phyloP scores from a whole-genome alignment of 2,888 invertebrate genomes.

The Andrena hattorfiana region DNA sequence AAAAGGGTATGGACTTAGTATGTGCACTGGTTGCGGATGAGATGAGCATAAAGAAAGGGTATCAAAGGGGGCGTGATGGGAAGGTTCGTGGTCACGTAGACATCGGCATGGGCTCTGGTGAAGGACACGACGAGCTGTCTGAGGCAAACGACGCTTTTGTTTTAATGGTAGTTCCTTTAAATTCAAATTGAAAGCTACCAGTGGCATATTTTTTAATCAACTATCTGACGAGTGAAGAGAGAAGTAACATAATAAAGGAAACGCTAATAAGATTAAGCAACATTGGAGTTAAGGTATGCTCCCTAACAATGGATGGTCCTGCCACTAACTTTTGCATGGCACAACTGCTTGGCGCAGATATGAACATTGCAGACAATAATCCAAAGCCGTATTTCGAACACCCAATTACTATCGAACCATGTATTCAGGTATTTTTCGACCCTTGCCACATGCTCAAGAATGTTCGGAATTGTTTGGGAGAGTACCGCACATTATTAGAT shows the following conservation, averaged over 20 bases:
- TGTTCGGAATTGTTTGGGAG: background rate
- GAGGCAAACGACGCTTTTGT: background rate
- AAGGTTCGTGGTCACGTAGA: background rate
- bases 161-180: background rate
- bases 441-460: background rate
- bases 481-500: background rate
- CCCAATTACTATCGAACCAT: background rate
- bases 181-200: background rate
- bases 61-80: background rate
- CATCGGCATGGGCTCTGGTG: background rate
- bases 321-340: background rate
- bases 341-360: background rate
- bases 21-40: background rate
- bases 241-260: background rate
- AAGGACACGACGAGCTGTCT: background rate
- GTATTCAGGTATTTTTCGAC: background rate
- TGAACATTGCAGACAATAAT: background rate
- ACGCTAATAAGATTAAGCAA: background rate
- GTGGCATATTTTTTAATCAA: too few species aligned
- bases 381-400: background rate
- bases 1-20: background rate
- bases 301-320: conserved; percentile 2
- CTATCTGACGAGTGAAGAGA: background rate
- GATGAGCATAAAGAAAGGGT: background rate
- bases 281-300: background rate